Conservation (phyloP, 2,888 invertebrate species). For the Drosophila sordidapex region DNA sequence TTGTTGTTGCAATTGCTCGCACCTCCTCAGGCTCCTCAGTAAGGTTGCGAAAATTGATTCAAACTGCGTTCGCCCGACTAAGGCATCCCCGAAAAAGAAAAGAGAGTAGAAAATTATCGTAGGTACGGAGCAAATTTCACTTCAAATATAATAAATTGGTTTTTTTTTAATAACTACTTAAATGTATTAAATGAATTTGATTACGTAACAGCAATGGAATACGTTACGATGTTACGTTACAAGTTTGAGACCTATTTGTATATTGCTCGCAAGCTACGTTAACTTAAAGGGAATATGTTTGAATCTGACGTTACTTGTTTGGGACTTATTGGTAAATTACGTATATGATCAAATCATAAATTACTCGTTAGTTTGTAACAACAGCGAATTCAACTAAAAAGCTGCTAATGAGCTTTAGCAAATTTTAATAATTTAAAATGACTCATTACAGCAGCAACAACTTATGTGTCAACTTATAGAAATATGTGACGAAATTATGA, state of each 20-base stretch:
- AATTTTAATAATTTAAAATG: neutral
- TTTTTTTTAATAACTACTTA: neutral
- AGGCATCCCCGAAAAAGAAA: neutral
- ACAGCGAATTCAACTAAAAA: neutral
- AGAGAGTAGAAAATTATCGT: constrained; percentile 21
- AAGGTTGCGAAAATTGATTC: constrained; percentile 85
- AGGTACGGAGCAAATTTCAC: neutral
- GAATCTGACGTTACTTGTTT: neutral
- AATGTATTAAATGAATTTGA: too few species aligned
- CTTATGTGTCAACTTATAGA: neutral
- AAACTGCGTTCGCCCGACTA: constrained; percentile 82
- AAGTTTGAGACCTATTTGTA: neutral
- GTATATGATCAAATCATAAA: neutral
- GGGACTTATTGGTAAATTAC: neutral
- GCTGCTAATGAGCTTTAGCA: neutral
- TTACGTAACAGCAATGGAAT: neutral
- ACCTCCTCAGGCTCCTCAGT: constrained; percentile 79
- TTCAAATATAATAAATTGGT: neutral
- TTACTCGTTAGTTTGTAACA: neutral
- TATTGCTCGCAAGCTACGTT: neutral
- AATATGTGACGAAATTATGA: neutral
- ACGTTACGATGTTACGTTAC: neutral
- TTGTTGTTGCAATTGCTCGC: constrained; percentile 69
- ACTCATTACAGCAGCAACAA: neutral
- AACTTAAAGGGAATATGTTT: neutral